Evolutionary conservation across 2,888 invertebrate genomes (phyloP).

Genomic region (Drosophila picticornis): DNA sequence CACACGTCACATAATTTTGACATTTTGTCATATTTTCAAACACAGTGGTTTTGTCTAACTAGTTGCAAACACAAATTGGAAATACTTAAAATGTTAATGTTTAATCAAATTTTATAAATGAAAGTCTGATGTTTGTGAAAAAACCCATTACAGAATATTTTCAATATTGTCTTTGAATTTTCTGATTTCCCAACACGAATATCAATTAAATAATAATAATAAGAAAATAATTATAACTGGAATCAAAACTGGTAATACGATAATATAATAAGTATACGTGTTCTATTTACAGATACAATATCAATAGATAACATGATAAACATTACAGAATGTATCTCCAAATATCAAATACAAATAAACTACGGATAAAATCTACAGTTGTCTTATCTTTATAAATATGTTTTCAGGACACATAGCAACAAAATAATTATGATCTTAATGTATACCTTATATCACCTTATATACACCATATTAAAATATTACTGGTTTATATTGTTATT

Average conservation of each 20-base stretch:
- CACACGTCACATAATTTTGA: conserved; percentile 39
- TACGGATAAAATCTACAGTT: too few species aligned
- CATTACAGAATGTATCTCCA: not conserved
- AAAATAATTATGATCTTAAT: not conserved
- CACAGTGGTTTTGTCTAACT: conserved; percentile 32
- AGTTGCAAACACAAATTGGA: not conserved
- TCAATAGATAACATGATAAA: not conserved
- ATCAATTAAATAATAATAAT: not conserved
- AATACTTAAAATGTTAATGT: conserved; percentile 1
- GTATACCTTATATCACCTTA: not conserved
- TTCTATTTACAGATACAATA: not conserved
- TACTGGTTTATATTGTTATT: not conserved
- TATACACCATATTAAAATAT: not conserved
- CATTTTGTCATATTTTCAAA: conserved; percentile 29
- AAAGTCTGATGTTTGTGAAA: not conserved
- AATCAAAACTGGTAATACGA: not conserved
- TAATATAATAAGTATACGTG: not conserved
- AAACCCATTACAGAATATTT: not conserved
- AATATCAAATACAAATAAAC: not conserved
- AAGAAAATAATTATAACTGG: not conserved
- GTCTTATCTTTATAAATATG: not conserved
- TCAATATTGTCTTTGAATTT: not conserved
- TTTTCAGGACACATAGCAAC: not conserved
- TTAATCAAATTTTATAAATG: not conserved
- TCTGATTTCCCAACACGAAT: not conserved